A percentile compares a stretch with the other conserved stretches of the same genome.
These are phyloP conservation scores for Alfaro cultratus DNA, from an alignment of 2,797 vertebrate species.

Conservation along the genomic window DNA sequence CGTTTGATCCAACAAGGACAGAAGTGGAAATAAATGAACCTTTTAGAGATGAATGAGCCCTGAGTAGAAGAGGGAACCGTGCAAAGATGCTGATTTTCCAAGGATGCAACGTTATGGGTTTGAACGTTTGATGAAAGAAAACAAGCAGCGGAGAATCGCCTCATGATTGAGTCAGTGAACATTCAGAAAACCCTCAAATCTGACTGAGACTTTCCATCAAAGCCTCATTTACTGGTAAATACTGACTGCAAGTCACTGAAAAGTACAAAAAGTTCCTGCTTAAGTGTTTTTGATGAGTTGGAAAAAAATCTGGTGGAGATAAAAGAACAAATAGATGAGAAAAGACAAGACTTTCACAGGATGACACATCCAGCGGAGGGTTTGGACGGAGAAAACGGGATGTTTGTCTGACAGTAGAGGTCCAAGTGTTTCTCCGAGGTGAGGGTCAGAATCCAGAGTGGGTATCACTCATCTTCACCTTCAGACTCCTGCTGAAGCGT, in stretches of 20 bases:
- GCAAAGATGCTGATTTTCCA: conserved; percentile 34
- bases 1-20: conserved; percentile 21
- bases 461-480: conserved; percentile 6
- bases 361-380: conserved; percentile 6
- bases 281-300: conserved; percentile 3
- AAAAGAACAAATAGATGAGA: neutral
- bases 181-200: conserved; percentile 18
- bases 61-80: conserved; percentile 8
- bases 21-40: conserved; percentile 16
- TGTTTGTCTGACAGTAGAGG: neutral
- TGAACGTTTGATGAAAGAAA: conserved; percentile 24
- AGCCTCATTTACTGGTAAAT: conserved; percentile 6
- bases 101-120: conserved; percentile 2
- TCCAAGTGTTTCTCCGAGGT: conserved; percentile 8
- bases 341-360: conserved; percentile 8
- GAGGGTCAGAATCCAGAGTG: conserved; percentile 21
- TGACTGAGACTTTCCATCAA: conserved; percentile 4
- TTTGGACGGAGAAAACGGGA: conserved; percentile 10
- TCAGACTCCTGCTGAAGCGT: neutral
- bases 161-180: conserved; percentile 13
- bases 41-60: conserved; percentile 23
- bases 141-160: conserved; percentile 11
- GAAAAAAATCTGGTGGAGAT: neutral
- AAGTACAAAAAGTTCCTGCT: conserved; percentile 1
- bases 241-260: neutral